Evolutionary conservation across 2,888 invertebrate species (phyloP).

Genomic region (Leistus spinibarbis): DNA sequence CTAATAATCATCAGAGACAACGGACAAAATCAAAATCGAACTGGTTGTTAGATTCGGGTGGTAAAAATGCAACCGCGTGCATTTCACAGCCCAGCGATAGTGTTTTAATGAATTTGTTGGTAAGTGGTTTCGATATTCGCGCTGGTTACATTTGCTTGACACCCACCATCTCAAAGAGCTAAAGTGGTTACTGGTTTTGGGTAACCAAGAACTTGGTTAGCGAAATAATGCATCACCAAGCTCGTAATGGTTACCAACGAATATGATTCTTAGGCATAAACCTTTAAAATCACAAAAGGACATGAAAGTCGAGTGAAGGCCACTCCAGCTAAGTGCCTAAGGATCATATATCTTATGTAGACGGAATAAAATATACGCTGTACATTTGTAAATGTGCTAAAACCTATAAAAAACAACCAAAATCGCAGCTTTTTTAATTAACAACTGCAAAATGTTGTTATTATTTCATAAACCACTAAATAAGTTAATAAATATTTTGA

Average conservation of each 20-base stretch:
- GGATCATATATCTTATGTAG: too few relatives aligned
- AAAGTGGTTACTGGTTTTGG: conserved; percentile 39
- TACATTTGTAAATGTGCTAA: too few relatives aligned
- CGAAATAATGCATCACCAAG: too few relatives aligned
- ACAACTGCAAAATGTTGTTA: background rate
- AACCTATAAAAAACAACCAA: too few relatives aligned
- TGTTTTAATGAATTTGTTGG: conserved; percentile 92
- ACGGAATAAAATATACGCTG: too few relatives aligned
- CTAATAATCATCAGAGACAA: conserved; percentile 54
- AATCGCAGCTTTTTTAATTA: too few relatives aligned
- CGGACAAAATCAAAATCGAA: conserved; percentile 53
- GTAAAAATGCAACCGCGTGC: conserved; percentile 53
- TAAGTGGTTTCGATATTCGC: conserved; percentile 93
- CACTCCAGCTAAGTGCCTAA: background rate
- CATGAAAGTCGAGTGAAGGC: too few relatives aligned
- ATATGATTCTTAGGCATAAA: background rate
- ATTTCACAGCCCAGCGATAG: conserved; percentile 68
- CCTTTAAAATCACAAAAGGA: background rate
- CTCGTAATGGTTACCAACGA: too few relatives aligned
- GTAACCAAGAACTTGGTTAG: background rate
- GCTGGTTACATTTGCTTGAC: conserved; percentile 89
- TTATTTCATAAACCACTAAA: background rate
- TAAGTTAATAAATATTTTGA: too few relatives aligned
- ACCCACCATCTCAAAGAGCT: conserved; percentile 58
- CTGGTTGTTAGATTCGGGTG: conserved; percentile 53